Conservation (phyloP, 2,113 vertebrate species). For the Bubo blakistoni region DNA sequence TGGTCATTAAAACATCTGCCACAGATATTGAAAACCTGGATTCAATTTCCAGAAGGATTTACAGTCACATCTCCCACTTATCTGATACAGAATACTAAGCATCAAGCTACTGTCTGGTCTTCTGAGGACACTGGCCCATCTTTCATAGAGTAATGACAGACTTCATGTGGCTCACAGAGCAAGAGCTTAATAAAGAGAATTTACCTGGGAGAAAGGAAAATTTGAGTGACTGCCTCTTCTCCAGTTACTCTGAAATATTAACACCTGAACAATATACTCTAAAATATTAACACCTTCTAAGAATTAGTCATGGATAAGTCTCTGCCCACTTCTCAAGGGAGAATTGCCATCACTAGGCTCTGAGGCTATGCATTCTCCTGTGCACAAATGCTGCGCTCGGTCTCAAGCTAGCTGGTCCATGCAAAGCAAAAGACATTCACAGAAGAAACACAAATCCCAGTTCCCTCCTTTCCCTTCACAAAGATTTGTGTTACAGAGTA, state of each 20-base stretch:
- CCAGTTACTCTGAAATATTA: background rate
- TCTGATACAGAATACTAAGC: background rate
- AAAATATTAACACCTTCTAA: background rate
- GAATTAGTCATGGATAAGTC: background rate
- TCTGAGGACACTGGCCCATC: background rate
- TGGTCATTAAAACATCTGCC: background rate
- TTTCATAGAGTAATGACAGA: background rate
- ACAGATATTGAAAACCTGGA: background rate
- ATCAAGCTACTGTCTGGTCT: background rate
- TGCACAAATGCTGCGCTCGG: background rate
- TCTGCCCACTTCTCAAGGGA: background rate
- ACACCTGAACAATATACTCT: accelerated
- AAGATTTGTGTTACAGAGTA: background rate
- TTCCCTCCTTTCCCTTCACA: background rate
- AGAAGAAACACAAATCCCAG: background rate
- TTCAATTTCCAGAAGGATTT: conserved; percentile 9
- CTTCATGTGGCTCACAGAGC: background rate
- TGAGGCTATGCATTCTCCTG: background rate
- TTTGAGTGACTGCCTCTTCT: background rate
- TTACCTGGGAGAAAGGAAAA: background rate
- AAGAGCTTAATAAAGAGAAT: background rate
- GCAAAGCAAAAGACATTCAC: background rate
- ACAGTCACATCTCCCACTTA: background rate
- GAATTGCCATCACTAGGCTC: background rate
- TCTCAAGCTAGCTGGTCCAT: background rate